Evolutionary conservation across 2,113 vertebrate genomes (phyloP), one percentile per base, ranked within the genome.

Genomic region (Semicossyphus pulcher): DNA sequence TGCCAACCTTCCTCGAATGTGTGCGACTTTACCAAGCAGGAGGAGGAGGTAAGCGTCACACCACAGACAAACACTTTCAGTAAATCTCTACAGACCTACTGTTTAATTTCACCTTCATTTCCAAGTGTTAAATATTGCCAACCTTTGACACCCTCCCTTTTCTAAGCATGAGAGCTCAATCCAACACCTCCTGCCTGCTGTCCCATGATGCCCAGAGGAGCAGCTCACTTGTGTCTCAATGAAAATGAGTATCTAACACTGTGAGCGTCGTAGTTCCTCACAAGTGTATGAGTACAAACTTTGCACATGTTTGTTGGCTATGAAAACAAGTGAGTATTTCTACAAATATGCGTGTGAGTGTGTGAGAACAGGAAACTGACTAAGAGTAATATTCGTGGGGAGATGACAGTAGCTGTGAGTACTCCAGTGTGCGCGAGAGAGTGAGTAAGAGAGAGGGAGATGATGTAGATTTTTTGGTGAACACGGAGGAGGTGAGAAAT

Each of bases 401-500:
- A 23, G 25, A 29, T 12, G 28, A 51, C 31, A 44, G 44, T 23
- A 63, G 29, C 51, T 39, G 56, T 61, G 64, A 29, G 56, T 31
- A 15, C 23, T 28, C 3, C 4, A 10, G 37, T 26, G n/a, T 23
- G 45, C 58, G 53, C 49, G 59, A 23, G 62, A 48, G 66, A 10
- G 66, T 54, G 60, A 65, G 63, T 41, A 5, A 4, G 28, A 5
- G 52, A 85, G 45, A 49, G 6, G 42, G 29, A 76, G 59, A 81
- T 64, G 58, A 77, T 78, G 60, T 44, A 7, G 11, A 42, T 59
- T 75, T 67, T 68, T 44, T 53, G 64, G 42, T 67, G 57, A 80
- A 75, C 56, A 81, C 21, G 75, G 61, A 14, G 85, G 89, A 85
- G 87, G 81, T 88, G 87, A 76, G 81, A 85, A 82, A 75, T 11